Base-by-base conservation (phyloP, 1,140 invertebrate genomes). In the Arion vulgaris region DNA sequence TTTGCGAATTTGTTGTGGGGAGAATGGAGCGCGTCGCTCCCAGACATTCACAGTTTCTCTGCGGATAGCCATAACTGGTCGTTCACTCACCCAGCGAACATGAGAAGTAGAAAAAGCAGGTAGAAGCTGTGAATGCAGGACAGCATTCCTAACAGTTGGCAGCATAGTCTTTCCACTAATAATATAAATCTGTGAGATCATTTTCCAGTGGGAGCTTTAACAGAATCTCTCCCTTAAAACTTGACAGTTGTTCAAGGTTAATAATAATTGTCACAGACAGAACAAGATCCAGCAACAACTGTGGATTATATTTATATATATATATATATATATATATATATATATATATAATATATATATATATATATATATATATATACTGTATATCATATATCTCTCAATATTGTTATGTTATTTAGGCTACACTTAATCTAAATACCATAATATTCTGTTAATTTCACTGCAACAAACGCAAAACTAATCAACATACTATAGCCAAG, bases 41-140 rank as follows among this genome's bases (percentile, higher is more conserved):
- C 99, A 99, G 88, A 99, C 97, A 89, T 97, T 98, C 88, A 99
- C 97, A 91, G 99, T 98, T 93, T 99, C 98, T 41, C 98, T 89
- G 38, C 93, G 87, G 53, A 94, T 93, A 9, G 92, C 93, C 76
- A 94, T 84, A 5, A 90, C 87, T 5, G 69, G 76, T 28, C 49
- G 74, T n/a, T 83, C 75, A 78, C 82, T 51, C 9, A 26, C 19
- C 66, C 23, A 41, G 32, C 38, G 36, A 39, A 81, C 34, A 15
- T 57, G 68, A 36, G 5, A 45, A 53, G 39, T 13, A 53, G 26
- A 39, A 53, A 38, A 26, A 74, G 41, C 32, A 34, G 66, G 45
- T 26, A 39, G 34, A 34, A n/a, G 73, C 72, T 19, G 36, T 72
- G 36, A 41, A 41, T 62, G 75, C 41, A 41, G 57, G 74, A 69